Conservation (phyloP, 2,113 vertebrate genomes). For the Phyllostomus discolor region DNA sequence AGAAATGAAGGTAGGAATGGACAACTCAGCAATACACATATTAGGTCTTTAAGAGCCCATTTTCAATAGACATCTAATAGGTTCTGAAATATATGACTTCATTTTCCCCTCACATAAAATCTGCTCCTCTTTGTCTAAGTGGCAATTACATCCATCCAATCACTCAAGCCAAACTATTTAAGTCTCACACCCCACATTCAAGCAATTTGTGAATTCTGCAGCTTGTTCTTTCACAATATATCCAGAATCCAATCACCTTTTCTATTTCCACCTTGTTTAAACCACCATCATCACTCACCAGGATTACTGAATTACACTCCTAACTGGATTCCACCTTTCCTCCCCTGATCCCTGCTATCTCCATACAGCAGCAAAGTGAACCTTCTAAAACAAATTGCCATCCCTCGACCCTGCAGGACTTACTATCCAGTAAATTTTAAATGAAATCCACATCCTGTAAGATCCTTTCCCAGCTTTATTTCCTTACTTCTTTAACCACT, state of each 20-base stretch:
- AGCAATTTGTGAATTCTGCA: background rate
- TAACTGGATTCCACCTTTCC: background rate
- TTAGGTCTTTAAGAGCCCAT: background rate
- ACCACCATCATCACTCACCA: background rate
- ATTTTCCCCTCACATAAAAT: background rate
- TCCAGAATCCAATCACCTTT: background rate
- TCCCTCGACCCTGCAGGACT: background rate
- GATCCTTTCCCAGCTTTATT: background rate
- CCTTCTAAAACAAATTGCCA: background rate
- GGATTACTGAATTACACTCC: background rate
- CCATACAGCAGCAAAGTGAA: background rate
- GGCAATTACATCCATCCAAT: background rate
- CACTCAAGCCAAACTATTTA: background rate
- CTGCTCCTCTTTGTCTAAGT: background rate
- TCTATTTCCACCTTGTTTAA: background rate
- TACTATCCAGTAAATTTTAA: background rate
- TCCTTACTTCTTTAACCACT: background rate
- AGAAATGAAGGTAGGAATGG: background rate
- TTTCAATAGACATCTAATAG: background rate
- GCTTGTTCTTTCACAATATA: background rate
- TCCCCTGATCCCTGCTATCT: background rate
- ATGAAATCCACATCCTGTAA: background rate
- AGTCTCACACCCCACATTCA: background rate
- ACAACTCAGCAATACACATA: background rate
- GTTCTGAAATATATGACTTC: background rate